Base-by-base conservation (phyloP, 1,140 invertebrate species). In the Trinorchestia longiramus region DNA sequence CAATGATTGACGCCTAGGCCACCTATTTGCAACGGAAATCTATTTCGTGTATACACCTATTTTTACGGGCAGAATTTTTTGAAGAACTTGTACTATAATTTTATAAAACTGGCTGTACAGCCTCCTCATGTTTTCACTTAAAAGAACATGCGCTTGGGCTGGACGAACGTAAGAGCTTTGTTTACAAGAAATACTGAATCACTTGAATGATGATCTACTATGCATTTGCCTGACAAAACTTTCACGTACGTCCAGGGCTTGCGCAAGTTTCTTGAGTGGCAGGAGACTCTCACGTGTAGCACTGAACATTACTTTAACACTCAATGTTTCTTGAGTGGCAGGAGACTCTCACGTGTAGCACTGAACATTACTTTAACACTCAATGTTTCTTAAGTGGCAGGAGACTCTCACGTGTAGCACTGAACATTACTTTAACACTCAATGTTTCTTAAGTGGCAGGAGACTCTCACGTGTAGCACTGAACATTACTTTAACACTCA, bases 21-120 rank as follows among this genome's bases (percentile, higher is more conserved):
- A 94, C 44, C 92, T 45, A 94, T n/a, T 94, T 45, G 40, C 42
- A 90, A 90, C 88, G 62, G 62, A 77, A 77, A 77, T 77, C 28
- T 77, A 77, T 36, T 77, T 77, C 62, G 62, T 77, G 62, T 77
- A 28, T 77, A 77, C 62, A 77, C 62, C 28, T 77, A 77, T 77
- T 77, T 77, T 77, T 11, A 77, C 28, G 62, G 62, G 62, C 62
- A 77, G 15, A 3, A 19, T 77, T 77, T 77, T 77, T 77, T 77
- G 11, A 77, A 77, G 28, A 77, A 77, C 11, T 36, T 77, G 36
- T 11, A 77, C 15, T 77, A 23, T 77, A 3, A 77, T 77, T 77
- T 77, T 3, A 77, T 77, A 28, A 77, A 3, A 36, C 8, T 77
- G 62, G 62, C 28, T 77, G 1, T 28, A 77, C 62, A 77, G 62